Conservation (phyloP, 2,797 vertebrate species). For the Picus viridis region DNA sequence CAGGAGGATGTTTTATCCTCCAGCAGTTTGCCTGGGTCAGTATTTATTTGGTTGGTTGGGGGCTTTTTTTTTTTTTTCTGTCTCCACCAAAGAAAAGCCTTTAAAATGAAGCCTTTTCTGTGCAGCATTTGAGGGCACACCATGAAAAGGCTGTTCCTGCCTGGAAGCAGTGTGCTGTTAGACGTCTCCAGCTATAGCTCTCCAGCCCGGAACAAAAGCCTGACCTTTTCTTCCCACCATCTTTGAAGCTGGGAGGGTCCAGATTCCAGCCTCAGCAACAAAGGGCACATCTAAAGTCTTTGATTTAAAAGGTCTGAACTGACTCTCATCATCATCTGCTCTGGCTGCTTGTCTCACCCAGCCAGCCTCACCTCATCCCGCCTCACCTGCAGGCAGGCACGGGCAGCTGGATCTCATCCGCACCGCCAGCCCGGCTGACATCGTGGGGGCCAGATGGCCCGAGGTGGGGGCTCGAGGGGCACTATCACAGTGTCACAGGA, state of each 20-base stretch:
- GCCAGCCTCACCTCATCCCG: background rate
- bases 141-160: background rate
- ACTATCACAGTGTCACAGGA: too few relatives aligned
- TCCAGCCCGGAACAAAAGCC: background rate
- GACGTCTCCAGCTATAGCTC: background rate
- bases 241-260: conserved; percentile 7
- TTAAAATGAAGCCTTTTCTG: background rate
- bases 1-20: background rate
- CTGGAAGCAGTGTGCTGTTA: background rate
- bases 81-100: background rate
- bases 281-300: background rate
- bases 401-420: conserved; percentile 17
- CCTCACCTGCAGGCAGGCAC: background rate
- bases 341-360: background rate
- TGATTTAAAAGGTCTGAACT: conserved; percentile 53
- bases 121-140: background rate
- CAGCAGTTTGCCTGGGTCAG: background rate
- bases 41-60: background rate
- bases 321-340: background rate
- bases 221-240: background rate
- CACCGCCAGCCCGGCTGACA: background rate
- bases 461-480: background rate
- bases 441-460: background rate
- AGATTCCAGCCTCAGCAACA: background rate
- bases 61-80: background rate